These are phyloP conservation scores for Engraulis encrasicolus DNA, from an alignment of 2,113 vertebrate species.

Conservation along the genomic window DNA sequence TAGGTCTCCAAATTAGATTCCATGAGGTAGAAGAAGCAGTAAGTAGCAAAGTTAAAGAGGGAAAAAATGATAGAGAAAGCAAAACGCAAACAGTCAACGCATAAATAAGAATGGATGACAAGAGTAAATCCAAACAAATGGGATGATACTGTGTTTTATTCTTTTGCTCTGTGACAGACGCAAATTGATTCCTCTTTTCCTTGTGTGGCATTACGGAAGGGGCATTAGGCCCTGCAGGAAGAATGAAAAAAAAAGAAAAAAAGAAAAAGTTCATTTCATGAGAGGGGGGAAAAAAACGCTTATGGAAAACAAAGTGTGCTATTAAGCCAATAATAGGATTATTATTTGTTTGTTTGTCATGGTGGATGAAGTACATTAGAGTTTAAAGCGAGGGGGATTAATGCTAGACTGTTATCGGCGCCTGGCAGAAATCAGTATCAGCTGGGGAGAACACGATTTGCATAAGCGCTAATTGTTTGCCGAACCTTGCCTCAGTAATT, in stretches of 20 bases:
- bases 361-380: slow-evolving; percentile 80
- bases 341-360: slow-evolving; percentile 84
- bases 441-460: slow-evolving; percentile 67
- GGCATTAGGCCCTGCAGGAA: slow-evolving; percentile 25
- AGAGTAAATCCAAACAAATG: slow-evolving; percentile 36
- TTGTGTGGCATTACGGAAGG: slow-evolving; percentile 60
- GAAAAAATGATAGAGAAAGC: slow-evolving; percentile 47
- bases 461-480: slow-evolving; percentile 78
- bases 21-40: not conserved
- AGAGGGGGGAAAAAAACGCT: slow-evolving; percentile 54
- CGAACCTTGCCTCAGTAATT: slow-evolving; percentile 78
- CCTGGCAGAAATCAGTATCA: slow-evolving; percentile 68
- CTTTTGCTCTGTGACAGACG: slow-evolving; percentile 50
- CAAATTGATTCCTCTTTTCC: slow-evolving; percentile 77
- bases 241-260: too few species aligned
- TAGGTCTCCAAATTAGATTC: not conserved
- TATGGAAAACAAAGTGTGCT: slow-evolving; percentile 75
- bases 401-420: slow-evolving; percentile 76
- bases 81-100: slow-evolving; percentile 49
- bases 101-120: slow-evolving; percentile 39
- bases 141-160: slow-evolving; percentile 42
- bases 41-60: slow-evolving; percentile 26
- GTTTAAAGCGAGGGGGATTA: slow-evolving; percentile 79
- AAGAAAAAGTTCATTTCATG: slow-evolving; percentile 25
- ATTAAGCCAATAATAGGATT: slow-evolving; percentile 84